phyloP scores from a whole-genome alignment of 2,888 invertebrate genomes.

The Homarus gammarus region DNA sequence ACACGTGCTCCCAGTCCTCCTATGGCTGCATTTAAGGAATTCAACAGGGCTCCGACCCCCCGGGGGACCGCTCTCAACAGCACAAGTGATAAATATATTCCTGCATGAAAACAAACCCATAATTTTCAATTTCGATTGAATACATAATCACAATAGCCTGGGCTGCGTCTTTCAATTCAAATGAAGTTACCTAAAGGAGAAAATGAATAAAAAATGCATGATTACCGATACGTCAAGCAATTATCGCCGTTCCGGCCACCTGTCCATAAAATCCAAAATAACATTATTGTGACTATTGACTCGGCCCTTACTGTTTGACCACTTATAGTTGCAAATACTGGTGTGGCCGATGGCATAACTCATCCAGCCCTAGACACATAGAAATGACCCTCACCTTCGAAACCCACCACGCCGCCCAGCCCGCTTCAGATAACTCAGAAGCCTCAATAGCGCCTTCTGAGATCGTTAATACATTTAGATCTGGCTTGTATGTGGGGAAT shows the following conservation, averaged over 20 bases:
- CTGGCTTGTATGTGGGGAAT: background rate
- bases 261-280: constrained; percentile 33
- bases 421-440: background rate
- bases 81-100: background rate
- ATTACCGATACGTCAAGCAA: constrained; percentile 24
- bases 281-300: constrained; percentile 31
- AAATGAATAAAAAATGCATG: constrained; percentile 33
- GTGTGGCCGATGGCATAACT: constrained; percentile 39
- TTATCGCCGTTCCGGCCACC: constrained; percentile 32
- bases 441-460: background rate
- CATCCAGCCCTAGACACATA: constrained; percentile 35
- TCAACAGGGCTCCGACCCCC: background rate
- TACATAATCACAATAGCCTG: constrained; percentile 31
- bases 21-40: too few relatives aligned
- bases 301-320: constrained; percentile 42
- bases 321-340: constrained; percentile 46
- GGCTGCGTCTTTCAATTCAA: constrained; percentile 35
- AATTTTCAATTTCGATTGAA: constrained; percentile 27
- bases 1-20: too few relatives aligned
- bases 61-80: background rate
- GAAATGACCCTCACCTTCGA: constrained; percentile 40
- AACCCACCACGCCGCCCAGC: constrained; percentile 12
- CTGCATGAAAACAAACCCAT: background rate
- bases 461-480: constrained; percentile 19
- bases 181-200: constrained; percentile 41